These are phyloP conservation scores for Axis porcinus DNA, from an alignment of 2,113 vertebrate genomes.

Conservation along the genomic window DNA sequence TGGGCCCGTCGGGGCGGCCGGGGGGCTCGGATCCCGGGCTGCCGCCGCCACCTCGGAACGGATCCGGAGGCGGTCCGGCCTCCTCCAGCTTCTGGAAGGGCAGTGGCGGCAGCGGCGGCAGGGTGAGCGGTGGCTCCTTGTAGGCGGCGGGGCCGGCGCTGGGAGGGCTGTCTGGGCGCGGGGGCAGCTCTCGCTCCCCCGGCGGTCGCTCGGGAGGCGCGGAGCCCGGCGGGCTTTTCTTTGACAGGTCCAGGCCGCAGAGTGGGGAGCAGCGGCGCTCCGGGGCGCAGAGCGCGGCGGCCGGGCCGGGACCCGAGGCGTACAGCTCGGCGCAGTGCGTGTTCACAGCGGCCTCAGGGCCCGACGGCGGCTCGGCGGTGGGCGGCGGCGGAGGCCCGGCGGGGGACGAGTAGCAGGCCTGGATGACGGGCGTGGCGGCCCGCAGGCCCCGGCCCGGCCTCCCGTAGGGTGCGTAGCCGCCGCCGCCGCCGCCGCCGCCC, in stretches of 20 bases:
- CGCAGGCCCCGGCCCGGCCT: constrained; percentile 88
- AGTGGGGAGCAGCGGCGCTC: constrained; percentile 92
- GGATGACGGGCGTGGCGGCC: constrained; percentile 93
- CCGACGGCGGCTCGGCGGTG: constrained; percentile 74
- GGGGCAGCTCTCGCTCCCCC: constrained; percentile 81
- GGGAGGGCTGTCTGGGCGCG: constrained; percentile 78
- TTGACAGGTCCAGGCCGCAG: constrained; percentile 95
- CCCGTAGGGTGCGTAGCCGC: constrained; percentile 88
- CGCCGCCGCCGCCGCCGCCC: constrained; percentile 78
- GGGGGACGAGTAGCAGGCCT: constrained; percentile 88
- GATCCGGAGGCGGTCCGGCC: constrained; percentile 65
- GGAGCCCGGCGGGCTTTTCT: constrained; percentile 92
- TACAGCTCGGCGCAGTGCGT: constrained; percentile 93
- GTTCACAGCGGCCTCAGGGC: constrained; percentile 83
- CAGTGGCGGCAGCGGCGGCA: constrained; percentile 62
- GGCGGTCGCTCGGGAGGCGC: constrained; percentile 78
- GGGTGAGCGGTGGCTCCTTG: constrained; percentile 79
- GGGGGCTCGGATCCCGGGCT: constrained; percentile 84
- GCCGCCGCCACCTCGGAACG: constrained; percentile 75
- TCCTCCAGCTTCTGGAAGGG: constrained; percentile 73
- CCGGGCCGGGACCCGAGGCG: constrained; percentile 85
- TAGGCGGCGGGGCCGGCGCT: constrained; percentile 79
- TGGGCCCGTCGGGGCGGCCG: constrained; percentile 82
- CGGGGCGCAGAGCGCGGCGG: constrained; percentile 82
- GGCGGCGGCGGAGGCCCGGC: constrained; percentile 78